phyloP scores from a whole-genome alignment of 2,888 invertebrate species.

The Augochlorella aurata region DNA sequence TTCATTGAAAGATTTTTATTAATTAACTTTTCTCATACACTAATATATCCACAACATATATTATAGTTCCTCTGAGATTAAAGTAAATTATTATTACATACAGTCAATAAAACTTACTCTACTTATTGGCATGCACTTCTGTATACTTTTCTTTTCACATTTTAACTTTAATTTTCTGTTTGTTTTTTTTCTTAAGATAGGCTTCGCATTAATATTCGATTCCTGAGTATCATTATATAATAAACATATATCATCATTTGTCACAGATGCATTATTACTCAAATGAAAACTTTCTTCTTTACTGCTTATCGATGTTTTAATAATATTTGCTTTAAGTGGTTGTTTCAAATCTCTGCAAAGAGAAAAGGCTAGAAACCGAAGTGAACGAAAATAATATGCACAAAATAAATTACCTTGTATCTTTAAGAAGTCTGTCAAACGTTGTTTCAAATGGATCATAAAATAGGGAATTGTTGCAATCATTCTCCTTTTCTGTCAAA shows the following conservation, averaged over 20 bases:
- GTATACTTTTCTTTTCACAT: neutral
- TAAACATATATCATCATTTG: neutral
- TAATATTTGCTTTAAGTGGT: neutral
- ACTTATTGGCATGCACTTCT: neutral
- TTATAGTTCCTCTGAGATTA: neutral
- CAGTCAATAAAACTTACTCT: conserved; percentile 5
- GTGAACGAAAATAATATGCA: neutral
- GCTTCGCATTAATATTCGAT: neutral
- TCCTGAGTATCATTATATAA: neutral
- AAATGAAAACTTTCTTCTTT: conserved; percentile 27
- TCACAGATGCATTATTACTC: neutral
- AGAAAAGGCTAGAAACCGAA: neutral
- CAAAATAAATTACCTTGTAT: conserved; percentile 63
- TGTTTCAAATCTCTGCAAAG: conserved; percentile 13
- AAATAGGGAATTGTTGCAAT: conserved; percentile 45
- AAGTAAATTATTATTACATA: conserved; percentile 1
- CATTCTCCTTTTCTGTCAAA: neutral
- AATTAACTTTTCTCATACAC: neutral
- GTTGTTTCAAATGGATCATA: conserved; percentile 73
- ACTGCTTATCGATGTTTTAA: neutral
- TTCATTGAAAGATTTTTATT: conserved; percentile 19
- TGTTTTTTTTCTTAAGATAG: neutral
- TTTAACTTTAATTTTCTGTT: neutral
- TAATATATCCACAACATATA: neutral
- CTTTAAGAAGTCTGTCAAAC: conserved; percentile 72